Base-by-base conservation (phyloP, 2,113 vertebrate species). In the Forbesichthys papilliferus region DNA sequence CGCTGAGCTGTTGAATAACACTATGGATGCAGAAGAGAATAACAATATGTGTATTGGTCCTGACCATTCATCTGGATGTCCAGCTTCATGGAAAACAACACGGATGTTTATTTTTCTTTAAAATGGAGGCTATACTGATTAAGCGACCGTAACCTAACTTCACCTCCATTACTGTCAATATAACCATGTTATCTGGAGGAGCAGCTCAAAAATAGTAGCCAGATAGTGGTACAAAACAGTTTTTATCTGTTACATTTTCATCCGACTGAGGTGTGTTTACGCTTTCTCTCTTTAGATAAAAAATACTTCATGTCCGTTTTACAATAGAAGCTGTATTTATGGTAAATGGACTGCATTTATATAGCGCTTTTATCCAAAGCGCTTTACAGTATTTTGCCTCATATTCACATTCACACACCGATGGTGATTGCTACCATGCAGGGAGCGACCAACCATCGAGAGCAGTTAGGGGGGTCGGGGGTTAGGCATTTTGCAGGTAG, bases 141-240 rank as follows among this genome's bases (percentile, higher is more conserved):
- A 57, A 68, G 73, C 58, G 74, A 82, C 68, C 66, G 36, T 75
- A 66, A 81, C 79, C 79, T 85, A 83, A 82, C 73, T 70, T 48
- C 61, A 69, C 47, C 65, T 56, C 73, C 63, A 69, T 81, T 83
- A 73, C 63, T 82, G 78, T 86, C 82, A 85, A 86, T 84, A 81
- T 78, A 81, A 80, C 75, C 63, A 81, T 81, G 84, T 74, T 68
- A 73, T 77, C 66, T 52, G 68, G 73, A 61, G 65, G 57, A 74
- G 70, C 63, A 11, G 69, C 67, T 77, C 58, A 55, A 2, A 64
- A 82, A 73, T 11, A 48, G 20, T 60, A 73, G 66, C 81, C 27
- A 71, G 10, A 58, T 58, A 9, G 2, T 18, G 59, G 10, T 47
- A 60, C 55, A 18, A 67, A 74, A 46, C 13, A 11, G 34, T 12